These are phyloP conservation scores for Peromyscus aztecus DNA, from an alignment of 2,797 vertebrate species.

Conservation along the genomic window DNA sequence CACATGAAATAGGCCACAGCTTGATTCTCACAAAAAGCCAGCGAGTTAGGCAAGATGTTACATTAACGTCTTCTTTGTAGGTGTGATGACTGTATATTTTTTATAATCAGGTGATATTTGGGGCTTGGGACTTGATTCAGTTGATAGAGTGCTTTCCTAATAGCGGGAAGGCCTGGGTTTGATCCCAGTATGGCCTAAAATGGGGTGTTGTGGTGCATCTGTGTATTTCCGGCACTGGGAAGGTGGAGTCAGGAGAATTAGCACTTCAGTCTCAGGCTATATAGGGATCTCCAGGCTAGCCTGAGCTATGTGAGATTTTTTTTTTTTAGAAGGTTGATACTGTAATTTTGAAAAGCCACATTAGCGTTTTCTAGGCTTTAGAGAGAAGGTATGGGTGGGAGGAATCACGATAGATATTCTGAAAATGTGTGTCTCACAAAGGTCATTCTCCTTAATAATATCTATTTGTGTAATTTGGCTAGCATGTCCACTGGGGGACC, in stretches of 20 bases:
- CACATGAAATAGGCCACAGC: not conserved
- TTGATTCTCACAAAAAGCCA: not conserved
- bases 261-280: not conserved
- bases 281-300: not conserved
- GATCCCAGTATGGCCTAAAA: not conserved
- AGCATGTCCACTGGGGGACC: not conserved
- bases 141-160: not conserved
- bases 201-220: not conserved
- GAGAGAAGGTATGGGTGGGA: not conserved
- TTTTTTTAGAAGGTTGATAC: not conserved
- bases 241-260: not conserved
- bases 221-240: not conserved
- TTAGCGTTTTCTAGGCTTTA: not conserved
- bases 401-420: not conserved
- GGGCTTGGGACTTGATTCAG: not conserved
- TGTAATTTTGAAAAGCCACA: conserved; percentile 11
- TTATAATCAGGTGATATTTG: conserved; percentile 8
- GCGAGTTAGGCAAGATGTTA: not conserved
- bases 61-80: not conserved
- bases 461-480: not conserved
- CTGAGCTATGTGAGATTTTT: not conserved
- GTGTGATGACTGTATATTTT: not conserved
- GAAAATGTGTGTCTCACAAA: not conserved
- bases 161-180: not conserved
- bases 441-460: not conserved